phyloP scores from a whole-genome alignment of 1,140 invertebrate genomes.

The Nasonia longicornis region DNA sequence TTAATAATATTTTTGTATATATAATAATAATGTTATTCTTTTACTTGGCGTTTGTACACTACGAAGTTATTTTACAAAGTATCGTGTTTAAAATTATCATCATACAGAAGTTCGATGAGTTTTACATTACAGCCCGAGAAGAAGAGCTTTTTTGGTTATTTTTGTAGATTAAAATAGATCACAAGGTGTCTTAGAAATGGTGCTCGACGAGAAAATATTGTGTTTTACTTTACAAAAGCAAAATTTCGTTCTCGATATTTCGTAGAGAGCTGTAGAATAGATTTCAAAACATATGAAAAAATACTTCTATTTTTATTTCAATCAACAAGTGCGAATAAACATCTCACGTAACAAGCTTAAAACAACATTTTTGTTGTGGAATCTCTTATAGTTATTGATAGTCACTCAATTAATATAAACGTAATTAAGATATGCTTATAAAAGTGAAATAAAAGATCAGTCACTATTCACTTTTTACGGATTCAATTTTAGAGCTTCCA shows the following conservation, averaged over 20 bases:
- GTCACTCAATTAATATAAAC: slow-evolving; percentile 21
- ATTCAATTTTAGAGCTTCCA: not conserved
- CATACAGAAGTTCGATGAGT: slow-evolving; percentile 39
- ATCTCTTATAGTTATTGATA: not conserved
- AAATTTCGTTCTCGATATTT: slow-evolving; percentile 7
- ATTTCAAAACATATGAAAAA: slow-evolving; percentile 13
- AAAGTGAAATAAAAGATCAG: slow-evolving; percentile 6
- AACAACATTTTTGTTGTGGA: slow-evolving; percentile 6
- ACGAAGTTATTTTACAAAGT: slow-evolving; percentile 40
- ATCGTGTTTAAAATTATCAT: slow-evolving; percentile 36
- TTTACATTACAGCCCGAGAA: slow-evolving; percentile 12
- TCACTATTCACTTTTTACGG: slow-evolving; percentile 4
- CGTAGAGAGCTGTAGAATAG: slow-evolving; percentile 34
- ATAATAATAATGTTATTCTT: slow-evolving; percentile 26
- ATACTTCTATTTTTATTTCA: slow-evolving; percentile 5
- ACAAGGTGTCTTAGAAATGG: slow-evolving; percentile 22
- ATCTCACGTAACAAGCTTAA: slow-evolving; percentile 2
- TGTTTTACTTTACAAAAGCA: slow-evolving; percentile 16
- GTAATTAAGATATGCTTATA: slow-evolving; percentile 18
- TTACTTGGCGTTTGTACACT: slow-evolving; percentile 42
- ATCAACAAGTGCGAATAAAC: slow-evolving; percentile 25
- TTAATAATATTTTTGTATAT: slow-evolving; percentile 26
- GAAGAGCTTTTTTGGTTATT: slow-evolving; percentile 19
- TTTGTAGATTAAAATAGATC: slow-evolving; percentile 31
- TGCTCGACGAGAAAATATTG: slow-evolving; percentile 27